Conservation (phyloP, 2,888 invertebrate genomes). For the Andricus curvator region DNA sequence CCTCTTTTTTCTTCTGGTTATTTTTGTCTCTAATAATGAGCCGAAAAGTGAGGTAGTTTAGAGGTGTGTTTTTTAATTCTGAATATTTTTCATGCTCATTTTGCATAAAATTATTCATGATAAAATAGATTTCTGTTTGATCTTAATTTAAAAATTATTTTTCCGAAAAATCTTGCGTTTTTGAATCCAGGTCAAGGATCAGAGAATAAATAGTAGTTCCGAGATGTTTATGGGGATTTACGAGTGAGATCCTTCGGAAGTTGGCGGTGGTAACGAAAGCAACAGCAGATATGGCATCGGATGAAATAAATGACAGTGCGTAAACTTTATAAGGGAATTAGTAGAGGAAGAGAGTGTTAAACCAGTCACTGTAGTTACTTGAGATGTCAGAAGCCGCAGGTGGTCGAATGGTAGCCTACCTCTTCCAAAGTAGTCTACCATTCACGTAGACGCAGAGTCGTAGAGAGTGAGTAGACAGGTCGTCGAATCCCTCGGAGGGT, state of each 20-base stretch:
- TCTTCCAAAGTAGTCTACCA: conserved; percentile 44
- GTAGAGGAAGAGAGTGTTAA: conserved; percentile 36
- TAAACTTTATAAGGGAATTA: conserved; percentile 40
- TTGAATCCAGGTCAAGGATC: not conserved
- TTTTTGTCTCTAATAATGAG: no score
- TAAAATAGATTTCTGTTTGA: no score
- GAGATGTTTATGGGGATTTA: not conserved
- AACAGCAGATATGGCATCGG: conserved; percentile 2
- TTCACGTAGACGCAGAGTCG: conserved; percentile 56
- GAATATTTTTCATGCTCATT: no score
- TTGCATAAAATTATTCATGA: no score
- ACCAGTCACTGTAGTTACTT: conserved; percentile 47
- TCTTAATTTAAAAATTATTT: no score
- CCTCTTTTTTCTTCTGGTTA: no score
- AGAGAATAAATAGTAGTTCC: not conserved
- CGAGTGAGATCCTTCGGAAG: not conserved
- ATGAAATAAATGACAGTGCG: conserved; percentile 29
- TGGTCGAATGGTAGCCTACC: conserved; percentile 65
- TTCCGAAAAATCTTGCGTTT: not conserved
- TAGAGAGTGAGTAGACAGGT: conserved; percentile 59
- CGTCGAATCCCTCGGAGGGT: conserved; percentile 62
- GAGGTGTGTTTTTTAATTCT: no score
- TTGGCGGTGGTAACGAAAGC: not conserved
- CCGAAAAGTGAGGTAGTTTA: no score
- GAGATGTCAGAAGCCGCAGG: conserved; percentile 69